Percentiles rank a stretch among this genome's conserved stretches.
Conservation (phyloP, 2,797 vertebrate genomes). For the Danio kyathit region DNA sequence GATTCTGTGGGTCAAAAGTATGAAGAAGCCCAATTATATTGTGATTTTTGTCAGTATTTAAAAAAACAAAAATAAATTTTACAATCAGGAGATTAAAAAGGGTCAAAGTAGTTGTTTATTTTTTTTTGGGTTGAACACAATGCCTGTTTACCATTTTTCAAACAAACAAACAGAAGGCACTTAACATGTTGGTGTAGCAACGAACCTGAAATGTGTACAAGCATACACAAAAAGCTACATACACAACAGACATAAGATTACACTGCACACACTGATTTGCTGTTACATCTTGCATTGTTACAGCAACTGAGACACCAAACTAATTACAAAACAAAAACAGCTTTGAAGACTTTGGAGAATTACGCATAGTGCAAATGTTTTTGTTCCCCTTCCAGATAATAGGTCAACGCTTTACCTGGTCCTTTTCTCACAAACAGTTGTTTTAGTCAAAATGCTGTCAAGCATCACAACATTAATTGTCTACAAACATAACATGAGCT, state of each 20-base stretch:
- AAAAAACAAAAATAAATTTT: conserved; percentile 46
- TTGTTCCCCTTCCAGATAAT: neutral
- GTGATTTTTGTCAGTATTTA: conserved; percentile 51
- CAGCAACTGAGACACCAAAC: neutral
- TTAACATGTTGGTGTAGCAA: neutral
- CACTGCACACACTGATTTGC: neutral
- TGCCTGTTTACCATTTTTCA: neutral
- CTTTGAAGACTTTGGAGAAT: neutral
- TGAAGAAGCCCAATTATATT: conserved; percentile 10
- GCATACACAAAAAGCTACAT: neutral
- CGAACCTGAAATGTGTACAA: neutral
- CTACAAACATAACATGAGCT: neutral
- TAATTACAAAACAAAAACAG: neutral
- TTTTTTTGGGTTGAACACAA: conserved; percentile 30
- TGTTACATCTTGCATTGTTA: neutral
- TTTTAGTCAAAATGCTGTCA: neutral
- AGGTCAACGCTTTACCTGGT: neutral
- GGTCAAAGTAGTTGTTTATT: conserved; percentile 42
- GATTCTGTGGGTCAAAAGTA: neutral
- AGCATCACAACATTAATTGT: neutral
- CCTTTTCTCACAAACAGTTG: neutral
- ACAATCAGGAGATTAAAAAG: conserved; percentile 42
- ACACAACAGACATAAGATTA: neutral
- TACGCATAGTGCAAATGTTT: neutral
- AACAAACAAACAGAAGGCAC: conserved; percentile 31